Base-by-base conservation (phyloP, 2,888 invertebrate species). In the Orgyia antiqua region DNA sequence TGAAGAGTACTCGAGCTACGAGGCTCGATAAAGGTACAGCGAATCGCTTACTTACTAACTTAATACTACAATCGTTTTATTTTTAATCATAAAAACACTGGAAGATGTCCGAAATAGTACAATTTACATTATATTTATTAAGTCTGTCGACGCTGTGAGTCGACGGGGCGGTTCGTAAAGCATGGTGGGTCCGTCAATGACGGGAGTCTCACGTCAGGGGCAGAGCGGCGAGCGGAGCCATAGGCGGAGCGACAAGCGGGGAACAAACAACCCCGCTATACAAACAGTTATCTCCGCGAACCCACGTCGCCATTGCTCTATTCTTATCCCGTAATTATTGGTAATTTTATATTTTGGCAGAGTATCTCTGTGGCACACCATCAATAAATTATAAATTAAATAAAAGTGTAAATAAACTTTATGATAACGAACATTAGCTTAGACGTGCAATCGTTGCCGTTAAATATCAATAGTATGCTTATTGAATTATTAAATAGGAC, bases 261-360 rank as follows among this genome's bases (percentile, higher is more conserved):
- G 10, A 10, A 11, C 20, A 20, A 10, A 7, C 2, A 4, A 5
- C 10, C 9, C 23, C 23, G 23, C 23, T 1, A 4, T 11, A 9
- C 9, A 6, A 23, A 11, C 8, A 23, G 23, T 11, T 3, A 10
- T 23, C 7, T 10, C 15, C 6, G 4, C 11, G 23, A 10, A 10
- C 24, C 18, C 28, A 12, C 13, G 33, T 36, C 28, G 33, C 39
- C 39, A 41, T 29, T 39, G 27, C 42, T 41, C 44, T 51, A 52
- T 56, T 50, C 66, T 61, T 47, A 52, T 58, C 72, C 73, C 71
- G 63, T 40, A 58, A 59, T 58, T 68, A 65, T 72, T 77, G 83
- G 80, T 84, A 83, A 80, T 82, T 82, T 84, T 78, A 83, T 82
- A 84, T 77, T 87, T 87, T 87, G 87, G 87, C 87, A 87, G 84